phyloP scores from a whole-genome alignment of 2,797 vertebrate genomes.

The Tauraco hartlaubi region DNA sequence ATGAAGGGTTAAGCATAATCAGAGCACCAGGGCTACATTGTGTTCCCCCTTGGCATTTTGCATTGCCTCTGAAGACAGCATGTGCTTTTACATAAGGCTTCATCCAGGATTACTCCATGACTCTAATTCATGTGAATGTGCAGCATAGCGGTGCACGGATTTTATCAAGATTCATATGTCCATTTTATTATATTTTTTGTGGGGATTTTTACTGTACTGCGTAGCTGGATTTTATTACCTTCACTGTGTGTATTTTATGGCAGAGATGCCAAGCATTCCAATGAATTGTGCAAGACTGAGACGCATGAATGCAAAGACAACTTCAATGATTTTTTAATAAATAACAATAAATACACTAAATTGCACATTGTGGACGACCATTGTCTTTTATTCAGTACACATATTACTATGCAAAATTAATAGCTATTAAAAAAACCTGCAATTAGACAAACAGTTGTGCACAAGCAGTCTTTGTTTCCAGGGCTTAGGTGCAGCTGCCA shows the following conservation, averaged over 20 bases:
- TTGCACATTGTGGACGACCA: background rate
- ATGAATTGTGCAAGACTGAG: constrained; percentile 40
- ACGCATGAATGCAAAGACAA: background rate
- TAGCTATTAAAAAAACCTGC: background rate
- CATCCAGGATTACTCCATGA: background rate
- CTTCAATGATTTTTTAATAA: background rate
- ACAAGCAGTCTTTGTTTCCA: background rate
- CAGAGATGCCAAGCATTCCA: constrained; percentile 50
- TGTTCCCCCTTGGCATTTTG: background rate
- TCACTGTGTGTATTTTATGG: constrained; percentile 51
- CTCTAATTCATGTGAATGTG: constrained; percentile 13
- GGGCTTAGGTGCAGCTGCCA: background rate
- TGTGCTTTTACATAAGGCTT: background rate
- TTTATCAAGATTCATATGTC: constrained; percentile 62
- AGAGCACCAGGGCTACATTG: background rate
- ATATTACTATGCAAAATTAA: background rate
- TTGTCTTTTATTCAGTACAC: background rate
- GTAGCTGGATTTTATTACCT: constrained; percentile 49
- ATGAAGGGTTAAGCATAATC: background rate
- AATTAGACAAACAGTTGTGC: background rate
- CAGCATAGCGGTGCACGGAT: background rate
- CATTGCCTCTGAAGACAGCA: background rate
- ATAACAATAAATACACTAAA: constrained; percentile 9
- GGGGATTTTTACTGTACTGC: constrained; percentile 55
- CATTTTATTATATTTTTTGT: constrained; percentile 62